phyloP scores from a whole-genome alignment of 2,888 invertebrate species.

The Steinernema scapterisci region DNA sequence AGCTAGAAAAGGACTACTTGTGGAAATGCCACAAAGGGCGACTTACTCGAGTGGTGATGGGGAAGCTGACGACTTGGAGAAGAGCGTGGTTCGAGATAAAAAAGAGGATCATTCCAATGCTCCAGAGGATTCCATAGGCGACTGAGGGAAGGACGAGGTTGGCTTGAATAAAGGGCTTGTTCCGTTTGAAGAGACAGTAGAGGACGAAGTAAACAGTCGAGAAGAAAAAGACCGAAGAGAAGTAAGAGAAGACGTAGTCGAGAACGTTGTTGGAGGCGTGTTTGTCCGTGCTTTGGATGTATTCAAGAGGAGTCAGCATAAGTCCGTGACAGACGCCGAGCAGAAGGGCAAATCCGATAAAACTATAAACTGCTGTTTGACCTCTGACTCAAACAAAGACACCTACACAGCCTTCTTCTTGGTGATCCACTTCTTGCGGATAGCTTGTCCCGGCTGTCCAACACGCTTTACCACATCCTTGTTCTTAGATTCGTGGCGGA shows the following conservation, averaged over 20 bases:
- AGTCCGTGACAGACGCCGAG: conserved; percentile 59
- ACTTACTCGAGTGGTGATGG: conserved; percentile 69
- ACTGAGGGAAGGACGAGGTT: conserved; percentile 56
- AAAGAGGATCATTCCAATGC: conserved; percentile 68
- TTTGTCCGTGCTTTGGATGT: conserved; percentile 42
- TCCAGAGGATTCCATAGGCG: conserved; percentile 58
- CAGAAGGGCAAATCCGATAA: conserved; percentile 52
- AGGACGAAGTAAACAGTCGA: conserved; percentile 59
- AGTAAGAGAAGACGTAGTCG: conserved; percentile 64
- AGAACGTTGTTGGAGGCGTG: conserved; percentile 47
- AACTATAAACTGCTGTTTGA: conserved; percentile 44
- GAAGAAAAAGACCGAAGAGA: conserved; percentile 58
- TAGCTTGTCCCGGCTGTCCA: conserved; percentile 20
- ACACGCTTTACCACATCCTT: conserved; percentile 38
- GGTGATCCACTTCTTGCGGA: neutral
- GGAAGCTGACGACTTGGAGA: conserved; percentile 70
- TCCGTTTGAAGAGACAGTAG: conserved; percentile 52
- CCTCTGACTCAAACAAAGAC: neutral
- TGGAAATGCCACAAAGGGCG: neutral
- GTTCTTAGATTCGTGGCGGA: conserved; percentile 45
- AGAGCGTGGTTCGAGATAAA: conserved; percentile 70
- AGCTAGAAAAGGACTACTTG: conserved; percentile 45
- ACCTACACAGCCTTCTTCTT: conserved; percentile 20
- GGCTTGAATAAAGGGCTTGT: conserved; percentile 47
- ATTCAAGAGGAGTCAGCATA: conserved; percentile 60